Evolutionary conservation across 1,140 invertebrate genomes (phyloP), one percentile per base, ranked within the genome.

Genomic region (Nixonia krombeini): DNA sequence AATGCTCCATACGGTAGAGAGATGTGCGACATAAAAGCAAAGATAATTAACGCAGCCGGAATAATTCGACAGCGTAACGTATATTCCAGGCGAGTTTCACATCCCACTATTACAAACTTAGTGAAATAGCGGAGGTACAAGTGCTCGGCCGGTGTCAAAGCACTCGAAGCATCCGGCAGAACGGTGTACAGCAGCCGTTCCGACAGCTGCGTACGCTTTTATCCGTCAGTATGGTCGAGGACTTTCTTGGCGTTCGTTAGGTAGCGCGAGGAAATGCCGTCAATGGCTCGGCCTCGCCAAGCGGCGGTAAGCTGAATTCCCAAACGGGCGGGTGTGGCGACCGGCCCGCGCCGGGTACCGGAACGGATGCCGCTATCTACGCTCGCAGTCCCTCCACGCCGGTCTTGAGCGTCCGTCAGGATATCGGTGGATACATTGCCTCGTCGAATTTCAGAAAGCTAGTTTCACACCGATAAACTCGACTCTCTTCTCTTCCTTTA

Each of bases 311-410:
- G 80, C 79, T 75, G 81, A 85, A 85, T 85, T 85, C 83, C 83
- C 82, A 83, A 85, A 85, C 83, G 83, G 83, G 83, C 83, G 83
- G 82, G 82, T 85, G 83, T 84, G 83, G 80, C 80, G 82, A 79
- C 70, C 79, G 82, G 76, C 82, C 82, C 82, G 82, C 80, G 74
- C 75, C 79, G 79, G 78, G 61, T 76, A 80, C 71, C 73, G 69
- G 65, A 81, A 79, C 74, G 73, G 71, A 77, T 72, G 59, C 79
- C 65, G n/a, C n/a, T n/a, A n/a, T n/a, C n/a, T n/a, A n/a, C n/a
- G n/a, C 64, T 55, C 49, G 12, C 33, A 23, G 21, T 46, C 25
- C 44, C 44, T 59, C 67, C 66, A n/a, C n/a, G 61, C 41, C 31
- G 41, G 49, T 56, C 56, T 33, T 9, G 21, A 18, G 15, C 47